These are phyloP conservation scores for Halocynthia roretzi DNA, from an alignment of 23 tunicate genomes.

Conservation along the genomic window DNA sequence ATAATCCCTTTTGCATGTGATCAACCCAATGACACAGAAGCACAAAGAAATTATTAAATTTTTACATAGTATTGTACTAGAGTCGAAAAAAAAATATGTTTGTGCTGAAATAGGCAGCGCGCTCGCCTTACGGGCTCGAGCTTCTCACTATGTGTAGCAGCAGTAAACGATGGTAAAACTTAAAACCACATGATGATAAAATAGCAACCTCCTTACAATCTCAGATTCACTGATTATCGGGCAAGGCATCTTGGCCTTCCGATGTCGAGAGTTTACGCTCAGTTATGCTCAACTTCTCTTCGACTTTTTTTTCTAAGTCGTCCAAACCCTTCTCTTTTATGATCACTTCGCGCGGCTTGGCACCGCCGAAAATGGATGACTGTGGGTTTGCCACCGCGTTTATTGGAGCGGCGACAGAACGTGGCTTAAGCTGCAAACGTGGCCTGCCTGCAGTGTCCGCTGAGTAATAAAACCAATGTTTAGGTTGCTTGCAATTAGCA, in stretches of 20 bases:
- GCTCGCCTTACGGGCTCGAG: no score
- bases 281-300: slow-evolving; percentile 70
- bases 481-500: neutral
- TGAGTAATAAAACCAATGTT: neutral
- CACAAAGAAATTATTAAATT: no score
- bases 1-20: no score
- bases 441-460: slow-evolving; percentile 34
- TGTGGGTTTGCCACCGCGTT: slow-evolving; percentile 81
- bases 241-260: neutral
- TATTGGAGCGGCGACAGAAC: slow-evolving; percentile 62
- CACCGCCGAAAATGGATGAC: slow-evolving; percentile 94
- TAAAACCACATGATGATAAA: no score
- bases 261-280: slow-evolving; percentile 35
- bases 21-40: no score
- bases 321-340: slow-evolving; percentile 86
- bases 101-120: no score
- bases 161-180: no score
- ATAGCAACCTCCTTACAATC: no score
- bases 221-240: no score
- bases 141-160: no score
- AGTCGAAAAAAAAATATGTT: no score
- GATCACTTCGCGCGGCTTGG: slow-evolving; percentile 83
- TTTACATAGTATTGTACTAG: no score
- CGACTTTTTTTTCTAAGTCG: slow-evolving; percentile 90
- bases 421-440: slow-evolving; percentile 73